Evolutionary conservation across 2,888 invertebrate genomes (phyloP).

Genomic region (Mechanitis mazaeus): DNA sequence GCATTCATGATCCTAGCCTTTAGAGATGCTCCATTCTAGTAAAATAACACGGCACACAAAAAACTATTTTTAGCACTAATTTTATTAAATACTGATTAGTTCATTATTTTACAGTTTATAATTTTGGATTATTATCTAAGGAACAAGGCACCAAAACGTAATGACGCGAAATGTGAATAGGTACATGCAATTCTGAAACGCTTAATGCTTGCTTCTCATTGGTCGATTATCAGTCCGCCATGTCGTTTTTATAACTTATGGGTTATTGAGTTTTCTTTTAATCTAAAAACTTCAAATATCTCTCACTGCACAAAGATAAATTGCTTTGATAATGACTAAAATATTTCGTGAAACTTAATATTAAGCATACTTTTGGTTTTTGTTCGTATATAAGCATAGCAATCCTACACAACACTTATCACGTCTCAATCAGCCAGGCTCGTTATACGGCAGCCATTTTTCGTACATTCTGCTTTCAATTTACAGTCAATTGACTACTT

Average conservation of each 20-base stretch:
- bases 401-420: conserved; percentile 29
- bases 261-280: conserved; percentile 50
- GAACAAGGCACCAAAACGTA: conserved; percentile 79
- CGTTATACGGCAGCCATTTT: conserved; percentile 34
- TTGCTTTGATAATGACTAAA: conserved; percentile 18
- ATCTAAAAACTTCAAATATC: conserved; percentile 22
- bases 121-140: conserved; percentile 60
- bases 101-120: conserved; percentile 54
- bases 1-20: conserved; percentile 64
- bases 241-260: conserved; percentile 71
- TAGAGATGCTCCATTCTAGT: conserved; percentile 40
- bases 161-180: conserved; percentile 85
- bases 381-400: conserved; percentile 14
- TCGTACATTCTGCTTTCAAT: conserved; percentile 21
- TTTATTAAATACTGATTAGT: conserved; percentile 47
- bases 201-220: conserved; percentile 82
- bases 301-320: conserved; percentile 16
- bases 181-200: conserved; percentile 80
- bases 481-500: conserved; percentile 19
- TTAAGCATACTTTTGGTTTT: conserved; percentile 21
- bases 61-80: conserved; percentile 43
- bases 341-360: conserved; percentile 15
- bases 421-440: conserved; percentile 31
- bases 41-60: conserved; percentile 33
- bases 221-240: conserved; percentile 82